Conservation (phyloP, 1,140 invertebrate genomes). For the Mya arenaria region DNA sequence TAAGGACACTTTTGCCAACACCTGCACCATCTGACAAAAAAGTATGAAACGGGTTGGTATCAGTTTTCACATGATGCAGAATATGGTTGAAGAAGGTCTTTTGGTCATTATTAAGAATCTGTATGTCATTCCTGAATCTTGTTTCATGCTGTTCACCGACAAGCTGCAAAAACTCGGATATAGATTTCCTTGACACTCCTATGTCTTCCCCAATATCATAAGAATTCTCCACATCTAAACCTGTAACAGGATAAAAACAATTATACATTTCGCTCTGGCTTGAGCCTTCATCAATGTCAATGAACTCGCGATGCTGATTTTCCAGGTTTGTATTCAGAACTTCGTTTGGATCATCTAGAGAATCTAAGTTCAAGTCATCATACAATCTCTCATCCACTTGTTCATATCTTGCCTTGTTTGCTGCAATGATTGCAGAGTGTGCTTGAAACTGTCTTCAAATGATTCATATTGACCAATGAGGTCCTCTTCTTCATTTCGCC, state of each 20-base stretch:
- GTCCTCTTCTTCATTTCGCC: conserved; percentile 41
- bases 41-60: conserved; percentile 10
- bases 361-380: not conserved
- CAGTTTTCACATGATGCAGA: conserved; percentile 4
- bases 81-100: conserved; percentile 33
- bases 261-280: not conserved
- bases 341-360: not conserved
- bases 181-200: not conserved
- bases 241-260: conserved; percentile 30
- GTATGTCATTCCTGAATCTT: not conserved
- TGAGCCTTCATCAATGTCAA: conserved; percentile 3
- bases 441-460: conserved; percentile 35
- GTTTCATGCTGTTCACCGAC: too few relatives aligned
- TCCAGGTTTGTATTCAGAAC: not conserved
- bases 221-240: not conserved
- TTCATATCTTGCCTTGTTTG: not conserved
- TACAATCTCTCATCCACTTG: not conserved
- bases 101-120: conserved; percentile 27
- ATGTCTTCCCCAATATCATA: conserved; percentile 42
- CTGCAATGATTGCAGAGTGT: conserved; percentile 4
- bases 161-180: too few relatives aligned
- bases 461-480: conserved; percentile 15
- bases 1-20: conserved; percentile 56
- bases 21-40: conserved; percentile 55
- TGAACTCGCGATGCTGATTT: conserved; percentile 22